Evolutionary conservation across 2,113 vertebrate genomes (phyloP).

Genomic region (Heterotis niloticus): DNA sequence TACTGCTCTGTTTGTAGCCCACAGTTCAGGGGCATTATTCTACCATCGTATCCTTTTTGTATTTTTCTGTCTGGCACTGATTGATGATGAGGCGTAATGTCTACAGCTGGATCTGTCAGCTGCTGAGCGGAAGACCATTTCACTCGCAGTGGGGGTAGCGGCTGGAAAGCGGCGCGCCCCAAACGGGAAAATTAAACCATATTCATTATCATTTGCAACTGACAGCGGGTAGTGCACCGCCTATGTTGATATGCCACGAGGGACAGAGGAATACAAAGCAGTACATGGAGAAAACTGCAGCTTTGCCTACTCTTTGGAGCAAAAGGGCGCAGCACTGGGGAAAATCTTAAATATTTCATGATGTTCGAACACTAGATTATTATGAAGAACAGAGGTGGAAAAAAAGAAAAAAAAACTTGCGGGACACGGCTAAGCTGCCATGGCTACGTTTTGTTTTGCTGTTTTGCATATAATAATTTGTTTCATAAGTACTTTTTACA

Average conservation of each 20-base stretch:
- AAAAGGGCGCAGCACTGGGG: not conserved
- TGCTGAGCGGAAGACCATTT: not conserved
- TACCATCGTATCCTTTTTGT: not conserved
- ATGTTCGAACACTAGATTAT: not conserved
- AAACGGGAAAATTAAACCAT: not conserved
- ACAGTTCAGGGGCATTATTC: not conserved
- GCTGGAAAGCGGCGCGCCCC: not conserved
- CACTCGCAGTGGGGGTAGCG: not conserved
- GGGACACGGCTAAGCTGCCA: too few species aligned
- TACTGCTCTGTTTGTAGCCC: not conserved
- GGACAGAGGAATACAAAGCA: too few species aligned
- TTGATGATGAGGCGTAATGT: slow-evolving; percentile 10
- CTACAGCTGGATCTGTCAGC: not conserved
- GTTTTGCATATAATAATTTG: too few species aligned
- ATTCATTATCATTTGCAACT: slow-evolving; percentile 12
- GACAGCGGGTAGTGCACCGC: not conserved
- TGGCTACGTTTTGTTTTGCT: too few species aligned
- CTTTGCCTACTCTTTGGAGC: not conserved
- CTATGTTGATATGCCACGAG: not conserved
- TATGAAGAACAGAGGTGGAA: too few species aligned
- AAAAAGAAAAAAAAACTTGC: not conserved
- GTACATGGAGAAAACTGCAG: not conserved
- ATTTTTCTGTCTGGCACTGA: not conserved
- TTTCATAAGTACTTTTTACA: too few species aligned
- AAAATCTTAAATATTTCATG: not conserved